Evolutionary conservation across 2,113 vertebrate species (phyloP).

Genomic region (Clupea harengus): DNA sequence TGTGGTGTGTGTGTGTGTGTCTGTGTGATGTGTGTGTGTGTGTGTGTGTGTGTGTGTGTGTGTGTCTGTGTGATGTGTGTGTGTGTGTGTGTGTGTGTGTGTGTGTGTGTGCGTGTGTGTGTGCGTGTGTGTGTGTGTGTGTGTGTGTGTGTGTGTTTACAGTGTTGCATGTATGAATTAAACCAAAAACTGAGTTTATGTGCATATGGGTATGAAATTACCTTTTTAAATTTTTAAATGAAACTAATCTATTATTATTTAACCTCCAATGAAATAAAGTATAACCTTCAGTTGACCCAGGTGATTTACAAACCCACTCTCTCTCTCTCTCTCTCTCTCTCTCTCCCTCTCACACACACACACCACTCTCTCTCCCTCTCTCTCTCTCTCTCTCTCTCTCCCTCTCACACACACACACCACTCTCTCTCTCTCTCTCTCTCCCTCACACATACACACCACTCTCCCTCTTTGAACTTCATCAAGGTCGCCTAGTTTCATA

Average conservation of each 20-base stretch:
- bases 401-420: no score
- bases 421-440: no score
- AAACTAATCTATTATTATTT: not conserved
- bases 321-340: no score
- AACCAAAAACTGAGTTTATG: not conserved
- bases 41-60: constrained; percentile 10
- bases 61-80: not conserved
- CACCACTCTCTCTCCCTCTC: not conserved
- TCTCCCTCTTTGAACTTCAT: not conserved
- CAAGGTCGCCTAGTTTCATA: not conserved
- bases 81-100: not conserved
- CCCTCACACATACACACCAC: no score
- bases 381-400: no score
- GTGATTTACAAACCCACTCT: not conserved
- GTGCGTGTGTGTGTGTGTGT: constrained; percentile 5
- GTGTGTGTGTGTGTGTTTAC: not conserved
- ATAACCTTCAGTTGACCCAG: not conserved
- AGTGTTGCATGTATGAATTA: not conserved
- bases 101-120: constrained; percentile 3
- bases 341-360: not conserved
- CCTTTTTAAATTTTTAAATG: not conserved
- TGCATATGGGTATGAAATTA: not conserved
- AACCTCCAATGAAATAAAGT: not conserved
- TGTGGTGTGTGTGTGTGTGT: not conserved
- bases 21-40: not conserved